Evolutionary conservation across 1,140 invertebrate species (phyloP), one percentile per base, ranked within the genome.

Genomic region (Argopecten irradians): DNA sequence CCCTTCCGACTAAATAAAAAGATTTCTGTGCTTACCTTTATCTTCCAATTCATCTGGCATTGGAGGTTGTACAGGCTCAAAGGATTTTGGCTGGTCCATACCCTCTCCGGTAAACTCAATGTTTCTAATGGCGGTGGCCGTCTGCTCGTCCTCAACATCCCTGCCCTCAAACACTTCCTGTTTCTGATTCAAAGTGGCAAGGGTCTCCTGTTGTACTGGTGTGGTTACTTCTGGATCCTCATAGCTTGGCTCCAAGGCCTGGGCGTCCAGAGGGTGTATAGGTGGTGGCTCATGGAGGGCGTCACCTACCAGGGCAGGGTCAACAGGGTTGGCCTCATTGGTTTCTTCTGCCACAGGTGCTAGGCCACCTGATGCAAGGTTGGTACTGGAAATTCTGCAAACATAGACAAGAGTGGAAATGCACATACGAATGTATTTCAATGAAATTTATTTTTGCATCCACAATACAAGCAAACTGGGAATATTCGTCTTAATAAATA

Each of bases 361-460:
- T 43, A 92, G 87, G 28, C 90, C 92, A 84, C 91, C 89, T 71
- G 43, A 32, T 28, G 82, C 85, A 28, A 89, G 19, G 86, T 83
- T 91, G 35, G 90, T 89, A 82, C 85, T 91, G 16, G 90, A 90
- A 71, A 92, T 92, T 91, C 92, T 93, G 88, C 85, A 92, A 86
- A 87, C n/a, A 83, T 41, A n/a, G 82, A 19, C 7, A 43, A 88
- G 3, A 55, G 16, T 55, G 16, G 22, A 22, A 71, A 71, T 71
- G n/a, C 36, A 39, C 36, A 39, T 39, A 39, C 13, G 5, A 39
- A 39, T 39, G 13, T 39, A 13, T n/a, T n/a, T n/a, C n/a, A n/a
- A n/a, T n/a, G n/a, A n/a, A n/a, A n/a, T n/a, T n/a, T n/a, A n/a
- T n/a, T n/a, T n/a, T n/a, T n/a, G n/a, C n/a, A n/a, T n/a, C n/a